These are phyloP conservation scores for Sorex maritimensis DNA, from an alignment of 2,797 vertebrate species.

Conservation along the genomic window DNA sequence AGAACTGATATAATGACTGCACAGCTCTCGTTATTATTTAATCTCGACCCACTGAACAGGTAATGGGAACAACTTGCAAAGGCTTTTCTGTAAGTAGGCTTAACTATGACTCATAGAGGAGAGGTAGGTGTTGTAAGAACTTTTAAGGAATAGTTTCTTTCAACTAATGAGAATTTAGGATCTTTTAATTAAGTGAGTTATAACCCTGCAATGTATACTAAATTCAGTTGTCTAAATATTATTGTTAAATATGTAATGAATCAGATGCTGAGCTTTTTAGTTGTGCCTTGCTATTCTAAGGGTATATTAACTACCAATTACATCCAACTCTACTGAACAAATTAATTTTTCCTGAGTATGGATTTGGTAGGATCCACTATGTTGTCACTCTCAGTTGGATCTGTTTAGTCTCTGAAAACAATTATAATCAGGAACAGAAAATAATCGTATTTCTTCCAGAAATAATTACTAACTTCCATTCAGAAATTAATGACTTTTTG, in stretches of 20 bases:
- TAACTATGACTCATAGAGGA: conserved; percentile 78
- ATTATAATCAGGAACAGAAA: conserved; percentile 16
- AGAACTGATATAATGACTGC: conserved; percentile 32
- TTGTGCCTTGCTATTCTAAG: conserved; percentile 30
- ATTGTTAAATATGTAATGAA: conserved; percentile 42
- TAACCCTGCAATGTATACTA: not conserved
- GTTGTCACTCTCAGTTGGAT: not conserved
- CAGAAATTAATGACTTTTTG: conserved; percentile 68
- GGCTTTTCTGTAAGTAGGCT: conserved; percentile 73
- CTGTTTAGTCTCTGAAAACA: not conserved
- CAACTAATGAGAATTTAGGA: conserved; percentile 67
- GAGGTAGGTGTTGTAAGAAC: conserved; percentile 74
- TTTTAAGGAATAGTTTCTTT: conserved; percentile 76
- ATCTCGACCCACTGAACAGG: conserved; percentile 59
- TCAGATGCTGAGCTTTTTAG: conserved; percentile 36
- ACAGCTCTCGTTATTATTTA: conserved; percentile 51
- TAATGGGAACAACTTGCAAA: conserved; percentile 58
- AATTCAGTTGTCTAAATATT: conserved; percentile 57
- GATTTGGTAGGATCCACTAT: not conserved
- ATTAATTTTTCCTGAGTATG: conserved; percentile 29
- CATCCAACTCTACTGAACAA: not conserved
- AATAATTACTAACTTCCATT: conserved; percentile 55
- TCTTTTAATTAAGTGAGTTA: conserved; percentile 79
- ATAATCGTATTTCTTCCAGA: not conserved
- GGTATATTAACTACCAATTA: conserved; percentile 4